Percentiles rank a stretch among this genome's conserved stretches.
These are phyloP conservation scores for Ciconia boyciana DNA, from an alignment of 2,113 vertebrate species.

Conservation along the genomic window DNA sequence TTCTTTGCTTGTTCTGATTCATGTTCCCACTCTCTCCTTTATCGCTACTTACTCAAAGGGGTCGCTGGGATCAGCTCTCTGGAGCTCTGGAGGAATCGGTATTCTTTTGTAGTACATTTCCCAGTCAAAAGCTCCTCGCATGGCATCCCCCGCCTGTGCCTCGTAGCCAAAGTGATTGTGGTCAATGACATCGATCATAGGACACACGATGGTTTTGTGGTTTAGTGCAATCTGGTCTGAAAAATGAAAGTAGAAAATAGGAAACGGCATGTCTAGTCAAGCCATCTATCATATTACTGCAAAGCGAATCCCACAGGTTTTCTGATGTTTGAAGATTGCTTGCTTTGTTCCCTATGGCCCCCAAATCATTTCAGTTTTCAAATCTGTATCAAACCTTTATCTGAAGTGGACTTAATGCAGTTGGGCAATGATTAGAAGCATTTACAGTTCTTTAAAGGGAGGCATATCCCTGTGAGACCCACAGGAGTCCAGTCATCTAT, in stretches of 20 bases:
- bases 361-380: constrained; percentile 20
- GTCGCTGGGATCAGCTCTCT: constrained; percentile 85
- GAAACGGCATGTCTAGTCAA: constrained; percentile 67
- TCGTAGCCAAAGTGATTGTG: constrained; percentile 94
- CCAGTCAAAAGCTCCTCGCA: constrained; percentile 93
- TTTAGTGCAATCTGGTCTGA: constrained; percentile 91
- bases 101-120: constrained; percentile 96
- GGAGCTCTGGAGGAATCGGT: constrained; percentile 87
- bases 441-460: constrained; percentile 75
- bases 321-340: constrained; percentile 10
- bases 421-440: constrained; percentile 76
- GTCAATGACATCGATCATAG: constrained; percentile 94
- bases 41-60: constrained; percentile 87
- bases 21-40: background rate
- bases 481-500: constrained; percentile 60
- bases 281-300: constrained; percentile 64
- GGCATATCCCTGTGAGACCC: constrained; percentile 70
- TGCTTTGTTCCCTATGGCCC: background rate
- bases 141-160: constrained; percentile 89
- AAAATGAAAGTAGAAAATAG: constrained; percentile 76
- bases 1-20: background rate
- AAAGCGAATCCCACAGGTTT: constrained; percentile 40
- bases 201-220: constrained; percentile 89
- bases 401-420: constrained; percentile 51
- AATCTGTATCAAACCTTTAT: constrained; percentile 32